Conservation (phyloP, 2,888 invertebrate species). For the Hydraecia micacea region DNA sequence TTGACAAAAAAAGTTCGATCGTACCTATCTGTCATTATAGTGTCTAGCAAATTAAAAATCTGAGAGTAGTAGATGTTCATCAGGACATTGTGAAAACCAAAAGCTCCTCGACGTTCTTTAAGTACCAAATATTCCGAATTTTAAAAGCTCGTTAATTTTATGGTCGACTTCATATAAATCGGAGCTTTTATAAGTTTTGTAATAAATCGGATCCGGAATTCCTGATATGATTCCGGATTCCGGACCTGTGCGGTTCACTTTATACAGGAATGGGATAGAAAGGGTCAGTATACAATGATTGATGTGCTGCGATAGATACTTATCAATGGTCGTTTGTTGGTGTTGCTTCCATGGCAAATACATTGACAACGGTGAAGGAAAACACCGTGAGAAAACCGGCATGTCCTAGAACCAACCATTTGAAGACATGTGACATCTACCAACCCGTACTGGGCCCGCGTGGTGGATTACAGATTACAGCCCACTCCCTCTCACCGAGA, state of each 20-base stretch:
- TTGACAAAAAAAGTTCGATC: neutral
- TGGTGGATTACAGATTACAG: no score
- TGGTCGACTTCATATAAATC: neutral
- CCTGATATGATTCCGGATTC: slow-evolving; percentile 1
- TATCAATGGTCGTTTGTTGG: slow-evolving; percentile 9
- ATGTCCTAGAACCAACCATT: no score
- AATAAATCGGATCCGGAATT: slow-evolving; percentile 8
- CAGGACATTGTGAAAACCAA: neutral
- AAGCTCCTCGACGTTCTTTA: neutral
- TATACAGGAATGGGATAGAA: slow-evolving; percentile 19
- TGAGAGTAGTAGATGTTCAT: neutral
- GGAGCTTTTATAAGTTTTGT: neutral
- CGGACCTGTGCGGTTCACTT: slow-evolving; percentile 23
- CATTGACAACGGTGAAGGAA: neutral
- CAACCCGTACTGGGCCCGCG: no score
- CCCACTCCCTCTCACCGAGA: neutral
- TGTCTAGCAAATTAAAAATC: neutral
- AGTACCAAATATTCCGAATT: neutral
- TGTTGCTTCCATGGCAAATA: neutral
- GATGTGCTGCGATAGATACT: slow-evolving; percentile 25
- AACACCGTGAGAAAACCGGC: no score
- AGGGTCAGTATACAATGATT: slow-evolving; percentile 33
- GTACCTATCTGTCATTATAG: neutral
- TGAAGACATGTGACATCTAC: neutral
- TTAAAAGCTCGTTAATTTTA: neutral